Evolutionary conservation across 2,113 vertebrate species (phyloP), one percentile per base, ranked within the genome.

Genomic region (Callaeas wilsoni): DNA sequence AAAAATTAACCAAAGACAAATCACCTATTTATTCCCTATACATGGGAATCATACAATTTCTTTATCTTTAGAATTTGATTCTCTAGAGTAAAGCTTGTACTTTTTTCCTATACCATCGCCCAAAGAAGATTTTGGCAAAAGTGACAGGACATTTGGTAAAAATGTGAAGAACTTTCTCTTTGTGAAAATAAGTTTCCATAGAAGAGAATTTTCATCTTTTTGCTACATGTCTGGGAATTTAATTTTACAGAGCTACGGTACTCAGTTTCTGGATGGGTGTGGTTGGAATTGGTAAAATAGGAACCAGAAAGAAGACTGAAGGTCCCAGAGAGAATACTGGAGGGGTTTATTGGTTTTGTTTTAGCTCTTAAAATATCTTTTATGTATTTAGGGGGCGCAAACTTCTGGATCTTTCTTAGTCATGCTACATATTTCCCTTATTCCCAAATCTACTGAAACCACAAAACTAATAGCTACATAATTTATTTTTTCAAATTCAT

Each of bases 301-400:
- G 6, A 78, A 69, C 30, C 8, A 74, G 22, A n/a, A 11, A 52
- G 9, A 22, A 3, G 4, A 50, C 21, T 85, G 50, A n/a, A 69
- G 23, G 42, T 8, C 7, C 4, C 22, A 86, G 22, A 29, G 10
- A 50, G 4, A 69, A 35, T 14, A 56, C 5, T 49, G 13, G 7
- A 33, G 68, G 10, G 6, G 2, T 1, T 30, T 53, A 17, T 80
- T 18, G 0, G 1, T 73, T 84, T 52, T 53, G 13, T 63, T 85
- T 77, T 62, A 64, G 11, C 3, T 60, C 23, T 82, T 41, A n/a
- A 16, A 41, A 30, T 53, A 69, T 6, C 5, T 65, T 79, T 65
- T 56, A n/a, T 14, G 3, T 30, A 33, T 41, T 33, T 47, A 53
- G 9, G 4, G 1, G 0, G 4, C 56, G 44, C 14, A 44, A 53